Percentiles rank a stretch among this genome's conserved stretches.
Evolutionary conservation across 2,888 invertebrate genomes (phyloP).

Genomic region (Pandemis heparana): DNA sequence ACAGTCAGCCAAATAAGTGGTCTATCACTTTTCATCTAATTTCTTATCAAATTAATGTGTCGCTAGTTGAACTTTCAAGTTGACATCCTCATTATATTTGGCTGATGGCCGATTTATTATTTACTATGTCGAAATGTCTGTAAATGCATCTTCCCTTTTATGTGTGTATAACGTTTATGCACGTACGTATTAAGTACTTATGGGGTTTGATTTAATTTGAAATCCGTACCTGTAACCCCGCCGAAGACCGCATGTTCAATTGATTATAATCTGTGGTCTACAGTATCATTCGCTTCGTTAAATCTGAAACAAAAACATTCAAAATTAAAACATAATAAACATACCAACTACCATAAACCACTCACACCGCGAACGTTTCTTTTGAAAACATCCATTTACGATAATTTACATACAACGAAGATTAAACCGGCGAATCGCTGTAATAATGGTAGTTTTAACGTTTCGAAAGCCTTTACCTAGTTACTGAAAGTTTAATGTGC

Average conservation of each 20-base stretch:
- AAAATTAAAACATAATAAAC: slow-evolving; percentile 20
- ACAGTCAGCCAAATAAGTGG: too few relatives aligned
- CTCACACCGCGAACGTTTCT: slow-evolving; percentile 18
- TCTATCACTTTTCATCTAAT: too few relatives aligned
- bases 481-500: slow-evolving; percentile 33
- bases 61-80: too few relatives aligned
- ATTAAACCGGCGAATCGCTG: slow-evolving; percentile 51
- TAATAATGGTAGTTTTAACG: slow-evolving; percentile 50
- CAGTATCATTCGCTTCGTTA: slow-evolving; percentile 57
- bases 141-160: too few relatives aligned
- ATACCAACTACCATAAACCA: background rate
- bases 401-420: slow-evolving; percentile 51
- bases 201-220: slow-evolving; percentile 42
- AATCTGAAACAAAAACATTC: slow-evolving; percentile 66
- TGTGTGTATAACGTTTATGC: background rate
- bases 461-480: slow-evolving; percentile 45
- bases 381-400: slow-evolving; percentile 44
- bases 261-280: slow-evolving; percentile 53
- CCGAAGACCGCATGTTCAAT: slow-evolving; percentile 64
- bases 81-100: too few relatives aligned
- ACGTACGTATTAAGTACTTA: slow-evolving; percentile 35
- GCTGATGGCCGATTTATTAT: too few relatives aligned
- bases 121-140: too few relatives aligned
- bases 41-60: too few relatives aligned
- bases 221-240: slow-evolving; percentile 71